Evolutionary conservation across 2,888 invertebrate species (phyloP), one percentile per base, ranked within the genome.

Genomic region (Cheilosia vernalis): DNA sequence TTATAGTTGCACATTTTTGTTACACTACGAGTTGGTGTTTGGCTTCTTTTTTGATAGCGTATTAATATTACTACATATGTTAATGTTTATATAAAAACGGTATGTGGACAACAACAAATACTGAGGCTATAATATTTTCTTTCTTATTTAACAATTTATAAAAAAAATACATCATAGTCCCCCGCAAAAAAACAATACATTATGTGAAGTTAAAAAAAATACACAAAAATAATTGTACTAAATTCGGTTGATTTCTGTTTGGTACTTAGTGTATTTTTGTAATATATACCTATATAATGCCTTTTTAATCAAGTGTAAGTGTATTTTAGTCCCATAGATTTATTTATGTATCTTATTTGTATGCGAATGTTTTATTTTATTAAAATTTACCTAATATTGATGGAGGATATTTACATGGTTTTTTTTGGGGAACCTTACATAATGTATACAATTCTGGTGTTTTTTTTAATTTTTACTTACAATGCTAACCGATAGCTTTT

Each of bases 261-360:
- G 19, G 51, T 73, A 61, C 61, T 30, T 73, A 61, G 42, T 53
- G 4, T 61, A 53, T 44, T 27, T 40, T 66, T 30, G 51, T 51
- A 42, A 21, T 27, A 40, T 66, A 53, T 24, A 24, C 19, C 10
- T 17, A 55, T 10, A 67, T 30, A 55, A 55, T 15, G 15, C 30
- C 49, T 24, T 42, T 42, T 67, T 21, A 47, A 33, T 56, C 42
- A 55, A 56, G 30, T 61, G 33, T 40, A 19, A 19, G 53, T 55
- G 37, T 63, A 56, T 58, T 70, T 78, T 70, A 70, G 70, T 78
- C 78, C 70, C 70, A 67, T 77, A 76, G 74, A 63, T 64, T 17
- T 58, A 67, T 53, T n/a, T 44, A 42, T 42, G 15, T 42, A 42
- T n/a, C 17, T 56, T 33, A 37, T 61, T 56, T 40, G 17, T 19